phyloP scores from a whole-genome alignment of 2,888 invertebrate genomes.

The Microctonus aethiopoides region DNA sequence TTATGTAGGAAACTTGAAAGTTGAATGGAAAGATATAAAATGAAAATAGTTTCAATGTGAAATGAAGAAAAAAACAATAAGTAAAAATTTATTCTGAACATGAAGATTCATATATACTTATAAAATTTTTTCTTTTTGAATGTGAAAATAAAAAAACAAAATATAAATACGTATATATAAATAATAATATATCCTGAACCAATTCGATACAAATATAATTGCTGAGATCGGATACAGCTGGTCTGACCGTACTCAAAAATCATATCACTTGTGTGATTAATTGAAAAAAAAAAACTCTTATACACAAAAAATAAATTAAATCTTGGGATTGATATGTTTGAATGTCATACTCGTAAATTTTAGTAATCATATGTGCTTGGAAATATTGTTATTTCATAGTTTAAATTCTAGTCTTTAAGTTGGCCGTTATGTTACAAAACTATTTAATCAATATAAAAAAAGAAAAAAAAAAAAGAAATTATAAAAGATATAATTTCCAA shows the following conservation, averaged over 20 bases:
- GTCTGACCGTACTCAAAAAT: constrained; percentile 40
- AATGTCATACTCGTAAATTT: background rate
- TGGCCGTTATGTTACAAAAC: constrained; percentile 42
- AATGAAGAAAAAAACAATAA: background rate
- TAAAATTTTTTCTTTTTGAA: background rate
- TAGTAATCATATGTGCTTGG: constrained; percentile 33
- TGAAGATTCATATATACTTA: background rate
- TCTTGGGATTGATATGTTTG: constrained; percentile 23
- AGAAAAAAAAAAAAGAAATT: constrained; percentile 11
- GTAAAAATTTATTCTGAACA: background rate
- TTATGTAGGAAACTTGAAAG: constrained; percentile 11
- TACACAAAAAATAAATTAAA: constrained; percentile 28
- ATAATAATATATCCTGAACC: constrained; percentile 24
- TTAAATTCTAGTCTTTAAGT: constrained; percentile 45
- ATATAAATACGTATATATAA: background rate
- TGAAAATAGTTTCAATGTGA: background rate
- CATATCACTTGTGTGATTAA: constrained; percentile 37
- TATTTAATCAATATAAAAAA: constrained; percentile 36
- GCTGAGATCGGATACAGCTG: constrained; percentile 43
- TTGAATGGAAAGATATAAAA: constrained; percentile 3
- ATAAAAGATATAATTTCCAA: constrained; percentile 48
- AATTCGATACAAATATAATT: constrained; percentile 37
- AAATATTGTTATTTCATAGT: constrained; percentile 42
- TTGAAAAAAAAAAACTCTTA: constrained; percentile 29
- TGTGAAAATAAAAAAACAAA: background rate